Conservation (phyloP, 1,140 invertebrate genomes). For the Probaryconus sp. region DNA sequence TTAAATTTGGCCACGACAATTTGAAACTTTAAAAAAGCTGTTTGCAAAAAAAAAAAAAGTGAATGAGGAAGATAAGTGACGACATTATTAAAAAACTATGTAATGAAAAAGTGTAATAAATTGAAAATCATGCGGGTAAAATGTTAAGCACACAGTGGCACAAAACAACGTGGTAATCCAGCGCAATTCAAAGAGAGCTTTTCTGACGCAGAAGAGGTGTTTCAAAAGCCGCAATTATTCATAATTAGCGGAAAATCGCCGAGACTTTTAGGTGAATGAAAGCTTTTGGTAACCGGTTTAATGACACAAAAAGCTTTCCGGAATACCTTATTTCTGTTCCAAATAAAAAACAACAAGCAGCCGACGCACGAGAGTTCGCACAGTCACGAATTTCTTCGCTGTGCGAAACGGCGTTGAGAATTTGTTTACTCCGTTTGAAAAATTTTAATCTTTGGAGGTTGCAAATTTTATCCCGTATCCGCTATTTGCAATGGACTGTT, state of each 20-base stretch:
- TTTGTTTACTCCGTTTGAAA: too few relatives aligned
- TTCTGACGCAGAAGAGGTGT: conserved; percentile 46
- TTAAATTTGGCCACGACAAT: too few relatives aligned
- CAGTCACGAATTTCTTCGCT: neutral
- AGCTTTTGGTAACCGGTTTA: conserved; percentile 66
- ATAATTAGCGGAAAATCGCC: conserved; percentile 71
- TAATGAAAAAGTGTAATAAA: conserved; percentile 15
- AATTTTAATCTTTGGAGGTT: too few relatives aligned
- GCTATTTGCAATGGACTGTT: neutral
- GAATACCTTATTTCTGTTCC: conserved; percentile 26
- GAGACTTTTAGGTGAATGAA: conserved; percentile 69
- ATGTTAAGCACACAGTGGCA: conserved; percentile 35
- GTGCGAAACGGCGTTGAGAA: neutral
- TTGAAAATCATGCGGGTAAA: conserved; percentile 12
- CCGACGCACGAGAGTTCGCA: too few relatives aligned
- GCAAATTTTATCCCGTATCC: too few relatives aligned
- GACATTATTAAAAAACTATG: too few relatives aligned
- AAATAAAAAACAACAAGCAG: conserved; percentile 13
- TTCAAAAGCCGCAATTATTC: conserved; percentile 70
- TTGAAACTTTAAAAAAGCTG: too few relatives aligned
- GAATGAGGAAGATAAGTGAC: too few relatives aligned
- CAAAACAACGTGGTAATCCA: conserved; percentile 49
- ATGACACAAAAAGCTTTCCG: conserved; percentile 52
- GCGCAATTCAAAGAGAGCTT: conserved; percentile 27
- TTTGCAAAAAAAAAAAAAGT: too few relatives aligned